Evolutionary conservation across 2,888 invertebrate species (phyloP), one percentile per base, ranked within the genome.

Genomic region (Nomada goodeniana): DNA sequence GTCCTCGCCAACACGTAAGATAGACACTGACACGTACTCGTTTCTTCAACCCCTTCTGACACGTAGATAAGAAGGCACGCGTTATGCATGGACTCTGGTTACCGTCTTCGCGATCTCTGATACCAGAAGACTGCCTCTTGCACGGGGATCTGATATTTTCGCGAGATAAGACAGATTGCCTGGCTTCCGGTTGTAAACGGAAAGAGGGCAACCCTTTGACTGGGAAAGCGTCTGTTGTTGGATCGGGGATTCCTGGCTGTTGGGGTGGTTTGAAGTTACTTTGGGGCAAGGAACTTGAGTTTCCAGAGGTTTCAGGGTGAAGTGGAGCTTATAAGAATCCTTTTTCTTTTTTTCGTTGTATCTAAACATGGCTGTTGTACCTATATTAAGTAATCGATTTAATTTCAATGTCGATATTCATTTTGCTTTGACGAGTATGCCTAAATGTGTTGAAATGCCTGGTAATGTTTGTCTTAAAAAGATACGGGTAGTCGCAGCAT

Each of bases 1-100:
- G 93, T 92, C 90, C 91, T 87, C 86, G 91, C 91, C 91, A 91
- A 90, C 89, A 29, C 90, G 85, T 88, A 90, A 90, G 90, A 90
- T 86, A 87, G 88, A 88, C 88, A 89, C 80, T 73, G 63, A 75
- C 78, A 74, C 69, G 80, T 83, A 84, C 86, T 59, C 68, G 69
- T 71, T 44, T 11, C 13, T 29, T 47, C 47, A 23, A 18, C 42
- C 11, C 20, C n/a, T 10, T 3, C 36, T 29, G 13, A n/a, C 65
- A n/a, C 29, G 29, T 50, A 63, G 75, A 82, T 76, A 72, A 72
- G 67, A 61, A 63, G 60, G 50, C 29, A 26, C 79, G 53, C 73
- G 65, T 81, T 81, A 81, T 81, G 81, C 81, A 81, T 65, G 67
- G 63, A 71, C 42, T 26, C 26, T 47, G 53, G 13, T n/a, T 18